Conservation (phyloP, 2,888 invertebrate genomes). For the Julus scanicus region DNA sequence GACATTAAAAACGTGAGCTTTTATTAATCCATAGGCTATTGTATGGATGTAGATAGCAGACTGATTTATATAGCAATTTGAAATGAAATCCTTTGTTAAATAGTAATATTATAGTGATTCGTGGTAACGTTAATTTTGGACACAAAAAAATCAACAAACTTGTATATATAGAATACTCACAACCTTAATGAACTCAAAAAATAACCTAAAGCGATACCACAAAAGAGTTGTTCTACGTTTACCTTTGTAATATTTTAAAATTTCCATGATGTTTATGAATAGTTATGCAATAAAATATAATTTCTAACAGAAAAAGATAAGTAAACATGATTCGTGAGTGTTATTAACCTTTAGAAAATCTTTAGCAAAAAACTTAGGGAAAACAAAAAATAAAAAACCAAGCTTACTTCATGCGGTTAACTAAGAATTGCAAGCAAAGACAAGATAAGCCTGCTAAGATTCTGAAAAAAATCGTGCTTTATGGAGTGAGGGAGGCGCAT, state of each 20-base stretch:
- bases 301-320: background rate
- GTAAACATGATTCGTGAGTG: background rate
- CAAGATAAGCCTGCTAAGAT: background rate
- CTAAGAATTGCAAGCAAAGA: background rate
- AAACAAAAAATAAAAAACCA: background rate
- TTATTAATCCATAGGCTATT: too few relatives aligned
- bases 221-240: background rate
- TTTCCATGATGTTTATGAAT: conserved; percentile 8
- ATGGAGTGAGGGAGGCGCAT: background rate
- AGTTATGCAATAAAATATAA: conserved; percentile 16
- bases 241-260: background rate
- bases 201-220: background rate
- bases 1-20: too few relatives aligned
- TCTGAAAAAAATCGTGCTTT: background rate
- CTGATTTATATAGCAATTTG: too few relatives aligned
- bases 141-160: background rate
- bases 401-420: background rate
- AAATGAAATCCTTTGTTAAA: too few relatives aligned
- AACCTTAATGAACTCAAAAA: background rate
- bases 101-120: too few relatives aligned
- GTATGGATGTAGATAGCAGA: too few relatives aligned
- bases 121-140: background rate
- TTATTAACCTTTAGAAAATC: conserved; percentile 9
- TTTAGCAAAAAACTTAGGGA: background rate
- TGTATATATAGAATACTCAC: too few relatives aligned